Evolutionary conservation across 2,113 vertebrate species (phyloP), one percentile per base, ranked within the genome.

Genomic region (Equus przewalskii): DNA sequence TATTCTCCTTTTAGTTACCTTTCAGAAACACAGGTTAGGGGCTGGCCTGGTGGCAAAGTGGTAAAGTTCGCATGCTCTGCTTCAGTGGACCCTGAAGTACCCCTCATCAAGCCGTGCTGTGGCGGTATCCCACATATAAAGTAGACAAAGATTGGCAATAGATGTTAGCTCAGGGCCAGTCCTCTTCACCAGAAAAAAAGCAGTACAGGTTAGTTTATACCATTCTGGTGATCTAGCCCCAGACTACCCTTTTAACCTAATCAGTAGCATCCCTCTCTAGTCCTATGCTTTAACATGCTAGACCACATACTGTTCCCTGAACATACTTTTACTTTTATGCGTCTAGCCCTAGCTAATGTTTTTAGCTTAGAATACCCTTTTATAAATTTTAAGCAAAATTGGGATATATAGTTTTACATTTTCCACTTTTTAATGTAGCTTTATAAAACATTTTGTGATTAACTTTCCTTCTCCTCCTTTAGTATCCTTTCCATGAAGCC

Each of bases 341-440:
- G 33, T 88, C 56, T 41, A 33, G 73, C 41, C 64, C 54, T 72
- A 94, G 41, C 49, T 56, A 58, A 49, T 60, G 5, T 30, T 46
- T 80, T 81, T 58, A 58, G 33, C 26, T 94, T 94, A 80, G 10
- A 64, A 41, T 80, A 80, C 22, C 7, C 6, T 60, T 86, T 36
- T 79, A 80, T 41, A 81, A 60, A 33, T 94, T 89, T 89, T 72
- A 51, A 88, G n/a, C 24, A 70, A 51, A 81, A 81, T 81, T 82
- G 3, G 10, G 28, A 9, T 82, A 28, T 69, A 41, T 62, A 54
- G 18, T 51, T 82, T 83, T 36, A 58, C 41, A 21, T 83, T 76
- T 73, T 75, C 56, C 21, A 89, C 56, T 72, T 56, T 82, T 75
- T 44, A 65, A 58, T n/a, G 12, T 60, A 49, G 64, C 5, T 87